Base-by-base conservation (phyloP, 2,113 vertebrate species). In the Spea multiplicata region DNA sequence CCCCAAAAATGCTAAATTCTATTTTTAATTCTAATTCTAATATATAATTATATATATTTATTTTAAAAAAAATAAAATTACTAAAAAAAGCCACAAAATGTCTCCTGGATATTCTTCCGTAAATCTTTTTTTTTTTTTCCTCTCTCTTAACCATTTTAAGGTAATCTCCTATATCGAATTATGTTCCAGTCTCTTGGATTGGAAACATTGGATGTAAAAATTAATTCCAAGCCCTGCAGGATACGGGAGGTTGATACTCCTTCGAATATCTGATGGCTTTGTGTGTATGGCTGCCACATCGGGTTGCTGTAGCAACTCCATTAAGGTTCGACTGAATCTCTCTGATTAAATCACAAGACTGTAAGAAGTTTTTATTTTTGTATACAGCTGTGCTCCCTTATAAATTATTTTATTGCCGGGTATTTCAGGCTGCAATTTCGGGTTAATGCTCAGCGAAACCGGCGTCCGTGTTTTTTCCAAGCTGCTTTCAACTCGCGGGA, bases 331-430 rank as follows among this genome's bases (percentile, higher is more conserved):
- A 44, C 74, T 81, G 85, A 88, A 85, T 55, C 14, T 76, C 85
- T 83, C 81, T 91, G 89, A 91, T 91, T 87, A 88, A 82, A 74
- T 89, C 88, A 86, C 88, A 75, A 80, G 83, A 84, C 76, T 76
- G 64, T 66, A 81, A 72, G 83, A 85, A 84, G 78, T 87, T 84
- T 74, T 87, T 81, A 81, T 81, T 66, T 69, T 44, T 75, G 85
- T 72, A 53, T 78, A 80, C 68, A 66, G 49, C 80, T 5, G 8
- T 85, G 83, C 82, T 85, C 88, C 77, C 47, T 77, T 84, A 80
- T 2, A 87, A 84, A 86, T 83, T 62, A 70, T 5, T 62, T 70
- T 77, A 47, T 12, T 69, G 44, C 65, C 47, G 13, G 52, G 8
- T 66, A 66, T 49, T 68, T 46, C 57, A 46, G 8, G 3, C 17